These are phyloP conservation scores for Festucalex cinctus DNA, from an alignment of 2,113 vertebrate species.

Conservation along the genomic window DNA sequence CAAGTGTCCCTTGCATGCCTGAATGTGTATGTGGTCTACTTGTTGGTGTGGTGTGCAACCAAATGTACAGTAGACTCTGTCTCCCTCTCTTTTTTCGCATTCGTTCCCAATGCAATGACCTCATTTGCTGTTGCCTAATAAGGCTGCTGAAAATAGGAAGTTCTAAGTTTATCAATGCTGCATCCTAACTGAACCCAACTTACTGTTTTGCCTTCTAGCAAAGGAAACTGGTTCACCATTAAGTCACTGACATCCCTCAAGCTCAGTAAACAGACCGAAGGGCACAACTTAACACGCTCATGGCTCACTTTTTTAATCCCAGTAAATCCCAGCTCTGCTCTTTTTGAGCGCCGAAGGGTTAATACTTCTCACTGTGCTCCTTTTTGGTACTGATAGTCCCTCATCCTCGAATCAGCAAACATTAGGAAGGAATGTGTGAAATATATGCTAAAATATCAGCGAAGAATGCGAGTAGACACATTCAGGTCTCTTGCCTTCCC, in stretches of 20 bases:
- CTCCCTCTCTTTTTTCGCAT: not conserved
- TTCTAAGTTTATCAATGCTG: conserved; percentile 3
- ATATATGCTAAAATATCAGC: not conserved
- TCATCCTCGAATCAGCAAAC: not conserved
- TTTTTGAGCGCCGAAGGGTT: conserved; percentile 34
- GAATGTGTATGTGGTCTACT: too few species aligned
- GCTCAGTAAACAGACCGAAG: conserved; percentile 10
- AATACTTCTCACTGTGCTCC: conserved; percentile 14
- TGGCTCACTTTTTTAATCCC: conserved; percentile 40
- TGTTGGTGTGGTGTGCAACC: too few species aligned
- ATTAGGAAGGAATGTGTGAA: conserved; percentile 4
- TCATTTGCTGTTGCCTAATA: conserved; percentile 8
- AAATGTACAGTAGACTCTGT: too few species aligned
- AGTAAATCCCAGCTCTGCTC: conserved; percentile 31
- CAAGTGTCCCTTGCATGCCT: too few species aligned
- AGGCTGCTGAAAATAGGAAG: conserved; percentile 6
- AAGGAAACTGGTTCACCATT: conserved; percentile 25
- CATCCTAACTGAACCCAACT: not conserved
- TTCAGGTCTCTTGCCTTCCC: not conserved
- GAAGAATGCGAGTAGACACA: conserved; percentile 3
- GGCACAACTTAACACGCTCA: conserved; percentile 48
- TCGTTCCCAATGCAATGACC: conserved; percentile 8
- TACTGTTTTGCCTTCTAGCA: conserved; percentile 32
- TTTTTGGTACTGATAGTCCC: conserved; percentile 4
- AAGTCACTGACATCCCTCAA: conserved; percentile 41